phyloP scores from a whole-genome alignment of 2,113 vertebrate genomes.

The Limnothrissa miodon region DNA sequence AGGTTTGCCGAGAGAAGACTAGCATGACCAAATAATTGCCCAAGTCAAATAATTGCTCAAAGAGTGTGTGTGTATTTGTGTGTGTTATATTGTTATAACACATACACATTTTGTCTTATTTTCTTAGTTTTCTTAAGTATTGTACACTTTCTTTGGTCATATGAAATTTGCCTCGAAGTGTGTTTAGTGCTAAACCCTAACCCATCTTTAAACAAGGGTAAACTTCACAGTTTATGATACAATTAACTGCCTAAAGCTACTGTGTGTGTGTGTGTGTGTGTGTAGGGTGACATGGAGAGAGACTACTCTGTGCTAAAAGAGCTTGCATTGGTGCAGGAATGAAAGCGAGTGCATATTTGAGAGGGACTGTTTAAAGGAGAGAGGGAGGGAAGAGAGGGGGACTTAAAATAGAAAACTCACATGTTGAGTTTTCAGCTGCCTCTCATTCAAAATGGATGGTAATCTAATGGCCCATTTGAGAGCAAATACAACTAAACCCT shows the following conservation, averaged over 20 bases:
- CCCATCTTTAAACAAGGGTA: not conserved
- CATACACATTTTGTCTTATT: not conserved
- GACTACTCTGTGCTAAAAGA: not conserved
- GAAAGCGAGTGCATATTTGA: constrained; percentile 27
- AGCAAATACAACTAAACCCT: not conserved
- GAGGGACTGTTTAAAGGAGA: constrained; percentile 12
- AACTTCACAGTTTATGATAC: not conserved
- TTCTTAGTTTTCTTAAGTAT: not conserved
- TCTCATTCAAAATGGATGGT: constrained; percentile 34
- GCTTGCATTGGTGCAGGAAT: constrained; percentile 5
- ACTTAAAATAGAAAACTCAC: constrained; percentile 39
- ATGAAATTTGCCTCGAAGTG: not conserved
- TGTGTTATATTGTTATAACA: no score
- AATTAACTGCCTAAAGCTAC: not conserved
- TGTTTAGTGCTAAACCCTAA: not conserved
- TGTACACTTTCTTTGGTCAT: no score
- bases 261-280: not conserved
- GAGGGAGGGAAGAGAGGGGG: constrained; percentile 7
- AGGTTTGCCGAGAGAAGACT: not conserved
- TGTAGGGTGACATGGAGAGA: not conserved
- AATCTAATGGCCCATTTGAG: constrained; percentile 27
- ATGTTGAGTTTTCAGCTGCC: constrained; percentile 23
- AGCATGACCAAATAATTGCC: not conserved
- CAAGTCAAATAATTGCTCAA: not conserved
- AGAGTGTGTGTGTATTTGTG: not conserved